Base-by-base conservation (phyloP, 2,797 vertebrate species). In the Dendrocincla tyrannina region DNA sequence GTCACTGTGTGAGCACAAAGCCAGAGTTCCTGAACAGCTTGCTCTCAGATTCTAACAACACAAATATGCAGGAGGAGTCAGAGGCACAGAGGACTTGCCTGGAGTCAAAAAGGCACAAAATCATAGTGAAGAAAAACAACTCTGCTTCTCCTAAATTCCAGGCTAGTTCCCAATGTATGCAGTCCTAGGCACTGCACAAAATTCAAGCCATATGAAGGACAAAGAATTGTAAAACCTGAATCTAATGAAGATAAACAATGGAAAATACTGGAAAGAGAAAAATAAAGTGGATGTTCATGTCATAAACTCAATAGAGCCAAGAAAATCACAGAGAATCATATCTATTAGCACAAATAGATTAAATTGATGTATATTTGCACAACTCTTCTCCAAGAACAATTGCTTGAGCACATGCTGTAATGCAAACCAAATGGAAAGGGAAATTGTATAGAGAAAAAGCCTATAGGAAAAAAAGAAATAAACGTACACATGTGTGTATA, bases 151-250 rank as follows among this genome's bases (percentile, higher is more conserved):
- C 55, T 81, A 37, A 88, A 68, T 86, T 83, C 30, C 76, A 78
- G 53, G 7, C 42, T 77, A 37, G 20, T 52, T 92, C 64, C 41
- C 52, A 49, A 11, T 5, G 9, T 47, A 69, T 24, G 35, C 25
- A 70, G 41, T 50, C 42, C 41, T 58, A 76, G 44, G 18, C 20
- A 47, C 17, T 68, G 42, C 32, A 66, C 39, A 91, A 95, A 94
- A 96, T 90, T 68, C 62, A 91, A 84, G 62, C 58, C 76, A 79
- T 78, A 52, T 62, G 69, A 93, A 87, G 27, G 35, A 89, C 24
- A 72, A 73, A 85, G 25, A 49, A 75, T 39, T 74, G 28, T 22
- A 94, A 93, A 86, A 90, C n/a, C 37, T 63, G 70, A 93, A 13
- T 55, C 11, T 72, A 93, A 79, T 46, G 77, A 90, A 63, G 50